Conservation (phyloP, 2,113 vertebrate species). For the Climacteris rufus region DNA sequence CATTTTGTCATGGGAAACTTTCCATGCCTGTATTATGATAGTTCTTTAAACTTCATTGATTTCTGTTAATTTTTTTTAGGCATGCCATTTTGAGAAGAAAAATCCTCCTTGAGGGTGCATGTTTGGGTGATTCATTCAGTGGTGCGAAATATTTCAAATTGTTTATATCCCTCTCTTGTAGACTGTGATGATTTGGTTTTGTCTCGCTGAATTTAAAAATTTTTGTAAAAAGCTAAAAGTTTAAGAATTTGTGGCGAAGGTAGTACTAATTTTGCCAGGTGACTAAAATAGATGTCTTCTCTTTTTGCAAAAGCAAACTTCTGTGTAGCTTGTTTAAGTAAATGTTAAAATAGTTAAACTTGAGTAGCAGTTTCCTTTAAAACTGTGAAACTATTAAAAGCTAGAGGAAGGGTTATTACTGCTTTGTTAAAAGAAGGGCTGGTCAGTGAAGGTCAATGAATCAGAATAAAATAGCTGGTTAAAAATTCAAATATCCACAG, state of each 20-base stretch:
- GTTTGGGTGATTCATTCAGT: not conserved
- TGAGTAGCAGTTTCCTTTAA: not conserved
- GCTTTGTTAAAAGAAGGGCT: not conserved
- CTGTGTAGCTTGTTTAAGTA: not conserved
- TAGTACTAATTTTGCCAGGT: not conserved
- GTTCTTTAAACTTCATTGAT: not conserved
- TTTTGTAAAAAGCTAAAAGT: not conserved
- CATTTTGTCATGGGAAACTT: not conserved
- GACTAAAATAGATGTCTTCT: not conserved
- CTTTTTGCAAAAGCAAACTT: not conserved
- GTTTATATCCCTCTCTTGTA: not conserved
- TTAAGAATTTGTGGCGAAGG: not conserved
- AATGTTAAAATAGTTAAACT: not conserved
- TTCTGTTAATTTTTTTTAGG: not conserved
- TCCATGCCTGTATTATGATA: not conserved
- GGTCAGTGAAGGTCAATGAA: not conserved
- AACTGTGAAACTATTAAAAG: not conserved
- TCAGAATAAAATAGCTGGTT: not conserved
- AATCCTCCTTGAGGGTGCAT: not conserved
- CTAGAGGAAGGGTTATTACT: not conserved
- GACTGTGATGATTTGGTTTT: not conserved
- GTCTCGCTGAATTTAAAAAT: not conserved
- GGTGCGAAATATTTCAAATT: not conserved
- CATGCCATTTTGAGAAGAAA: not conserved
- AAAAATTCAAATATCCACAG: not conserved